phyloP scores from a whole-genome alignment of 30 jellyfish, hydroid and myxozoan species.

The Rhopilema esculentum region DNA sequence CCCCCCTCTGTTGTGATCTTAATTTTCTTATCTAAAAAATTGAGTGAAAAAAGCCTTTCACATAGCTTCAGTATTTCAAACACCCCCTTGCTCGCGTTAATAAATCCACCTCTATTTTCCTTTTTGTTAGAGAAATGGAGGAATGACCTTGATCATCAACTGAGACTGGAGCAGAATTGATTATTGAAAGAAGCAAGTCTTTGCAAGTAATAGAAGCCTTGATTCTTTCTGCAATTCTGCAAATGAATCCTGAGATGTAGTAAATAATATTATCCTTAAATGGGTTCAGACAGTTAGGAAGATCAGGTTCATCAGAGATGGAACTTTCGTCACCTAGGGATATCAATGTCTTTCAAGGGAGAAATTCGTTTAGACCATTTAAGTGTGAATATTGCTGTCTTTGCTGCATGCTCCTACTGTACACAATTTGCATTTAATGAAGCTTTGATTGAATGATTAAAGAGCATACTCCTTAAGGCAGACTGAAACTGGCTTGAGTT shows the following conservation, averaged over 20 bases:
- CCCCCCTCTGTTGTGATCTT: slow-evolving; percentile 17
- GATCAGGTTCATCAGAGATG: slow-evolving; percentile 3
- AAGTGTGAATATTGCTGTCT: slow-evolving; percentile 36
- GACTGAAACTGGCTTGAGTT: slow-evolving; percentile 37
- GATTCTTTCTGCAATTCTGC: slow-evolving; percentile 35
- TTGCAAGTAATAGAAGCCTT: neutral
- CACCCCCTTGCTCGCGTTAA: slow-evolving; percentile 32
- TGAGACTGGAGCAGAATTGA: neutral
- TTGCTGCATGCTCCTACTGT: slow-evolving; percentile 44
- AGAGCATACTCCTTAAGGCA: slow-evolving; percentile 12
- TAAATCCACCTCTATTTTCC: slow-evolving; percentile 41
- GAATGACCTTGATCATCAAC: slow-evolving; percentile 8
- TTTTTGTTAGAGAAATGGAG: neutral
- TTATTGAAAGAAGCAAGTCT: neutral
- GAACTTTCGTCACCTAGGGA: neutral
- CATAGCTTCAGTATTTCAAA: slow-evolving; percentile 32
- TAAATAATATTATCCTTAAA: slow-evolving; percentile 39
- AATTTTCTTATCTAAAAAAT: slow-evolving; percentile 13
- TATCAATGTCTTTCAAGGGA: slow-evolving; percentile 11
- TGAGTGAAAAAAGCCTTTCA: slow-evolving; percentile 26
- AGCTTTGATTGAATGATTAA: slow-evolving; percentile 25
- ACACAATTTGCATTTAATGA: slow-evolving; percentile 55
- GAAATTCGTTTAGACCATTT: slow-evolving; percentile 26
- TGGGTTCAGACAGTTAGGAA: neutral
- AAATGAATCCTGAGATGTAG: slow-evolving; percentile 41